Evolutionary conservation across 2,888 invertebrate species (phyloP).

Genomic region (Deroplatys truncata): DNA sequence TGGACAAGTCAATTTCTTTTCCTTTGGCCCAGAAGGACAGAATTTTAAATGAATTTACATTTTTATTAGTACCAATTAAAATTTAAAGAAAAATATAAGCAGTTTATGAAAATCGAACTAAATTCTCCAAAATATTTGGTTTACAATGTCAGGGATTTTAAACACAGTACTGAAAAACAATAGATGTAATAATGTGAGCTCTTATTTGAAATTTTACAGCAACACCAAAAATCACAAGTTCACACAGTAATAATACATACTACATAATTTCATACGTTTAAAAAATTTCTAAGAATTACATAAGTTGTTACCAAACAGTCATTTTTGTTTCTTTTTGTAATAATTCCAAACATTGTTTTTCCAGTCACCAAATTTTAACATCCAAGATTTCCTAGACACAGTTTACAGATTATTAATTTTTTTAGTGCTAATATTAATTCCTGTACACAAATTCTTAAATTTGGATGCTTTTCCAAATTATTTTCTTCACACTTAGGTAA

Average conservation of each 20-base stretch:
- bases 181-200: background rate
- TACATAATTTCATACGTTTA: background rate
- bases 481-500: background rate
- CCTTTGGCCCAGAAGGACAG: background rate
- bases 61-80: background rate
- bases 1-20: background rate
- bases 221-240: background rate
- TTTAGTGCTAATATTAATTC: background rate
- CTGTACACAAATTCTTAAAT: background rate
- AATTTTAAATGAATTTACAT: background rate
- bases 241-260: background rate
- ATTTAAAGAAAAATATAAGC: background rate
- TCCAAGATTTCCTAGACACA: background rate
- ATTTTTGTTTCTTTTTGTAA: background rate
- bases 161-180: background rate
- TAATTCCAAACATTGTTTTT: background rate
- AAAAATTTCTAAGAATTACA: background rate
- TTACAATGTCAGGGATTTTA: background rate
- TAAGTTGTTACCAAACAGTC: background rate
- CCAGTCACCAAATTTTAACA: background rate
- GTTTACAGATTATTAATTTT: background rate
- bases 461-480: background rate
- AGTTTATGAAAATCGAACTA: background rate
- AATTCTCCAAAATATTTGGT: background rate
- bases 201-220: background rate